phyloP scores from a whole-genome alignment of 2,113 vertebrate genomes.

The Clarias batrachus region DNA sequence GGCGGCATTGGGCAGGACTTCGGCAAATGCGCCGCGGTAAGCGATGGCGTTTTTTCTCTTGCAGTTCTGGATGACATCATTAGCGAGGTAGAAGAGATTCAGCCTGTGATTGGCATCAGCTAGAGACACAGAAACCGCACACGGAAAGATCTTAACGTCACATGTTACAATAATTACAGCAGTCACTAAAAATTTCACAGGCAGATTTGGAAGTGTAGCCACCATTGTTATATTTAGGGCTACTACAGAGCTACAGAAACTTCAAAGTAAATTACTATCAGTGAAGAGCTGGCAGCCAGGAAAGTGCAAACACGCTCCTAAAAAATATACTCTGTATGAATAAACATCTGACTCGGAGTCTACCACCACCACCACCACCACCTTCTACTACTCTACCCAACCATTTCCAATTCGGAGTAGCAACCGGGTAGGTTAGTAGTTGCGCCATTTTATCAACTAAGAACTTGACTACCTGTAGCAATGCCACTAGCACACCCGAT shows the following conservation, averaged over 20 bases:
- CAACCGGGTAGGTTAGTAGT: neutral
- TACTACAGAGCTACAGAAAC: neutral
- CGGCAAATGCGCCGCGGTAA: conserved; percentile 89
- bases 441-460: neutral
- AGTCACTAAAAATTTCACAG: neutral
- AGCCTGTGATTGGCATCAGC: conserved; percentile 89
- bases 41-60: conserved; percentile 93
- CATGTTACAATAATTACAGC: neutral
- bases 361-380: neutral
- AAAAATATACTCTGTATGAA: neutral
- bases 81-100: conserved; percentile 97
- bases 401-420: neutral
- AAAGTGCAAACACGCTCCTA: neutral
- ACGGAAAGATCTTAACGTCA: neutral
- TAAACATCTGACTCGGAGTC: neutral
- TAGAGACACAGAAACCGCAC: conserved; percentile 56
- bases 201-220: neutral
- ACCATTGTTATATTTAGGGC: too few relatives aligned
- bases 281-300: neutral
- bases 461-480: neutral
- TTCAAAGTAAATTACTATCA: neutral
- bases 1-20: conserved; percentile 88
- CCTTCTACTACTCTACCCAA: neutral
- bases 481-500: neutral
- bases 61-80: conserved; percentile 98